Conservation (phyloP, 2,888 invertebrate species). For the Orgyia antiqua region DNA sequence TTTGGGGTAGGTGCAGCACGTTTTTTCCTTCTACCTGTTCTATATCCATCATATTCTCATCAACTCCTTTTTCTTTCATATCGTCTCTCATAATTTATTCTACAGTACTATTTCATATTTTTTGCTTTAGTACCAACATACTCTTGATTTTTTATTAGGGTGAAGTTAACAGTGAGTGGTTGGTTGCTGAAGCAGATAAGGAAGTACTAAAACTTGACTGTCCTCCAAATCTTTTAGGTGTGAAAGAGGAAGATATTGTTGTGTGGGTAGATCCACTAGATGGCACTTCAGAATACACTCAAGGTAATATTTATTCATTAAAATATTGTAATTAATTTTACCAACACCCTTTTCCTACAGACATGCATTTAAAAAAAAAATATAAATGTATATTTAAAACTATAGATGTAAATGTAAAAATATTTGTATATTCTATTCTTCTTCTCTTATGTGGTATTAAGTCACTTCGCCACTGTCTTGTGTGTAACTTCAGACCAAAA, state of each 20-base stretch:
- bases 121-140: no score
- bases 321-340: slow-evolving; percentile 2
- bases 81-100: no score
- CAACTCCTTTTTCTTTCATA: no score
- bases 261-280: slow-evolving; percentile 99
- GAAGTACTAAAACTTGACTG: slow-evolving; percentile 81
- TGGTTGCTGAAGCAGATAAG: slow-evolving; percentile 84
- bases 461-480: no score
- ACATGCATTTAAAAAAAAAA: slow-evolving; percentile 14
- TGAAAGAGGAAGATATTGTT: slow-evolving; percentile 90
- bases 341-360: slow-evolving; percentile 12
- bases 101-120: background rate
- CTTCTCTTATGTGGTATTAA: no score
- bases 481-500: no score
- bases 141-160: slow-evolving; percentile 27
- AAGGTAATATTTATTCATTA: slow-evolving; percentile 73
- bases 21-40: no score
- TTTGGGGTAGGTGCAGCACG: no score
- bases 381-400: no score
- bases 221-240: slow-evolving; percentile 80
- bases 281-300: slow-evolving; percentile 98
- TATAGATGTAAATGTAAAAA: no score
- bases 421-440: no score
- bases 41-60: no score
- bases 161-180: slow-evolving; percentile 83